Conservation (phyloP, 2,888 invertebrate species). For the Microdon myrmicae region DNA sequence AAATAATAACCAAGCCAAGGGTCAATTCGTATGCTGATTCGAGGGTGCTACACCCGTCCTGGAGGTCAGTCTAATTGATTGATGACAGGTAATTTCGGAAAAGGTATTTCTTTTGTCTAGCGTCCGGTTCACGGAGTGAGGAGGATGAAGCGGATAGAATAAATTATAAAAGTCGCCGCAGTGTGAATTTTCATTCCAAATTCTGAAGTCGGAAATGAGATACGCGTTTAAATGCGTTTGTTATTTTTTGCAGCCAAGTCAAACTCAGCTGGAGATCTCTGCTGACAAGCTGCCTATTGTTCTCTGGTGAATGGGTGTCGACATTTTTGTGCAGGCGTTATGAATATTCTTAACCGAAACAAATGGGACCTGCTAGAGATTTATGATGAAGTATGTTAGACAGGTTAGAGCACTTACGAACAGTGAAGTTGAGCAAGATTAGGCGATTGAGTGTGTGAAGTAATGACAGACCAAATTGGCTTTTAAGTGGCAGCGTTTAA, state of each 20-base stretch:
- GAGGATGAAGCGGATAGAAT: constrained; percentile 4
- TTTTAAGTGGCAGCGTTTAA: too few relatives aligned
- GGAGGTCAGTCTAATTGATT: constrained; percentile 40
- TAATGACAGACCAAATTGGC: too few relatives aligned
- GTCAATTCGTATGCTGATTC: constrained; percentile 6
- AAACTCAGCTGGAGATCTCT: constrained; percentile 17
- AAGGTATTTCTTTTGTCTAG: constrained; percentile 12
- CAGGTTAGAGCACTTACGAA: not conserved
- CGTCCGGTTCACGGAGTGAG: constrained; percentile 19
- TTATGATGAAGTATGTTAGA: too few relatives aligned
- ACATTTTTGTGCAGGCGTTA: not conserved
- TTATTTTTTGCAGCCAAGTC: not conserved
- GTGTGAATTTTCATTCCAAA: constrained; percentile 21
- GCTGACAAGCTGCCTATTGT: not conserved
- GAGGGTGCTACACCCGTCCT: constrained; percentile 28
- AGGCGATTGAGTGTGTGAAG: too few relatives aligned
- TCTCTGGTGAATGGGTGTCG: constrained; percentile 8
- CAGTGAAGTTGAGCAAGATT: not conserved
- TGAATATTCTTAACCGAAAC: not conserved
- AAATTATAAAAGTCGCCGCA: constrained; percentile 34
- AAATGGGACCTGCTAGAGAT: too few relatives aligned
- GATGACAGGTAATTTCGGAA: constrained; percentile 31
- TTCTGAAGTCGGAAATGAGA: constrained; percentile 39
- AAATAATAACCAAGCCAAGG: constrained; percentile 34
- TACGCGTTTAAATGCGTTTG: constrained; percentile 17